phyloP scores from a whole-genome alignment of 2,888 invertebrate genomes.

The Gibbula magus region DNA sequence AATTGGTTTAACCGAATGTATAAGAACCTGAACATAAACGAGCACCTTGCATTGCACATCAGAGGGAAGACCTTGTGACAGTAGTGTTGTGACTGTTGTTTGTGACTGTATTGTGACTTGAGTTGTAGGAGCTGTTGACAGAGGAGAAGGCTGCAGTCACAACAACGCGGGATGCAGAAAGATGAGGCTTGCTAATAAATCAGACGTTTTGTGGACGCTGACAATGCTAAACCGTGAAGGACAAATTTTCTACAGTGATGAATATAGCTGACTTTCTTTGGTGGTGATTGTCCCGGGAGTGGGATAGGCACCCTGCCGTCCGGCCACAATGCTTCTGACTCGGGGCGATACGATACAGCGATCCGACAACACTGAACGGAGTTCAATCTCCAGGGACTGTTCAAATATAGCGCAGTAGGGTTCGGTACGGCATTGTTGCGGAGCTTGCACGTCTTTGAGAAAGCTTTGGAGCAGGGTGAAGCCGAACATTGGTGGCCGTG shows the following conservation, averaged over 20 bases:
- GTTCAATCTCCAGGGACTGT: constrained; percentile 2
- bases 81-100: too few species aligned
- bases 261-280: constrained; percentile 20
- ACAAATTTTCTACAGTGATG: constrained; percentile 16
- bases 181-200: background rate
- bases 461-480: constrained; percentile 11
- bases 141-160: background rate
- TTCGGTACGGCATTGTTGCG: background rate
- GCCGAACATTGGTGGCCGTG: constrained; percentile 9
- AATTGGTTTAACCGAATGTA: too few species aligned
- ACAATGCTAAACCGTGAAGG: constrained; percentile 14
- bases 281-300: background rate
- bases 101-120: too few species aligned
- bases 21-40: too few species aligned
- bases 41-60: too few species aligned
- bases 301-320: background rate
- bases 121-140: background rate
- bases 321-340: background rate
- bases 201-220: constrained; percentile 1
- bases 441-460: background rate
- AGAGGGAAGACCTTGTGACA: too few species aligned
- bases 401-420: constrained; percentile 17
- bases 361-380: background rate
- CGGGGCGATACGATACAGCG: constrained; percentile 19
- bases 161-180: too few species aligned